These are phyloP conservation scores for Aphidoletes aphidimyza DNA, from an alignment of 2,888 invertebrate genomes.

Conservation along the genomic window DNA sequence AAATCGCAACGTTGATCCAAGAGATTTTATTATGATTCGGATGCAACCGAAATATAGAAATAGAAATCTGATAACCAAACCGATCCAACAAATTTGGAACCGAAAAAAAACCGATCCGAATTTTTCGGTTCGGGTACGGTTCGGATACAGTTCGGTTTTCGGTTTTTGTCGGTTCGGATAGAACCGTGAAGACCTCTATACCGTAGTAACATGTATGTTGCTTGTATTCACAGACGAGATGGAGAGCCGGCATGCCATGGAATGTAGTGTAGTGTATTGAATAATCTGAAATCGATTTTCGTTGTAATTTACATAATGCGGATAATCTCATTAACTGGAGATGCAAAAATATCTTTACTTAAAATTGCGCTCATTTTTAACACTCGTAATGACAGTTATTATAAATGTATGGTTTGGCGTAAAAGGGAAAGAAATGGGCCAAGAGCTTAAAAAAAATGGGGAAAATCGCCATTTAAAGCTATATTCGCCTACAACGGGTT, in stretches of 20 bases:
- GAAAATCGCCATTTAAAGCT: background rate
- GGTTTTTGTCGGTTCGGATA: no score
- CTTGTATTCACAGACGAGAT: background rate
- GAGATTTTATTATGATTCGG: no score
- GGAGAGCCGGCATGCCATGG: background rate
- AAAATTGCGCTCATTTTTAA: background rate
- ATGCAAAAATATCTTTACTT: background rate
- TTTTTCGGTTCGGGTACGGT: no score
- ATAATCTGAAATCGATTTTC: conserved; percentile 52
- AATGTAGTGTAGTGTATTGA: background rate
- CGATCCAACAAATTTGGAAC: no score
- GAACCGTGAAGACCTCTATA: no score
- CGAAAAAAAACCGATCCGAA: no score
- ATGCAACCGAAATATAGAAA: no score
- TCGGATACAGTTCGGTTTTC: no score
- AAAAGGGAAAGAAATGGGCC: background rate
- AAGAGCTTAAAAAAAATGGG: background rate
- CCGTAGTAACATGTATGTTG: conserved; percentile 4
- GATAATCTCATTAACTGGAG: conserved; percentile 35
- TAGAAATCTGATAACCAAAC: no score
- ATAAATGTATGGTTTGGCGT: background rate
- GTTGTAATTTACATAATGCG: conserved; percentile 52
- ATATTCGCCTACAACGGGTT: background rate
- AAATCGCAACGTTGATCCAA: no score
- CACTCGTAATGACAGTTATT: background rate